Base-by-base conservation (phyloP, 2,888 invertebrate species). In the Buathra laborator region DNA sequence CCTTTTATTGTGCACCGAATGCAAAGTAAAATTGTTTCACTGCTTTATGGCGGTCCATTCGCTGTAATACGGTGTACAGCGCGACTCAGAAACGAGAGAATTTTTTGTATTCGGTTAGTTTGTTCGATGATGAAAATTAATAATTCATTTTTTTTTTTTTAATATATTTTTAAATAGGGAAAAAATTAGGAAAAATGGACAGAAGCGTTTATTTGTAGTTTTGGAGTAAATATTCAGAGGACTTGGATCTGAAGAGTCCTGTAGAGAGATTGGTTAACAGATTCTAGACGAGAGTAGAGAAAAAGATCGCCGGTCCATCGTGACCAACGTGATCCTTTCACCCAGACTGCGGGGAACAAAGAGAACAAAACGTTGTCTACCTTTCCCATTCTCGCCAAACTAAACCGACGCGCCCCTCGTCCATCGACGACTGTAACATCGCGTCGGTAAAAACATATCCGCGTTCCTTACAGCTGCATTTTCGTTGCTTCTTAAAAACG, bases 1-100 rank as follows among this genome's bases (percentile, higher is more conserved):
- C 83, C 85, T 83, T 87, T 88, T 88, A 86, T 87, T 85, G 85
- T 87, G 71, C 86, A 84, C 83, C 78, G 82, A 86, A 82, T 85
- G 81, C 81, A 72, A 68, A 68, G 81, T 75, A 77, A 82, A 83
- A 84, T 87, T 78, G 82, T 85, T 88, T 86, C 78, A 78, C 79
- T 78, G 72, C 74, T 37, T 37, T 67, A 75, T 64, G 24, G 74
- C 43, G 56, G 59, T 51, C 16, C 59, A 53, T 46, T 44, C 51
- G 4, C 32, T 66, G 43, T 53, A 66, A 51, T 62, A 29, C 14
- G n/a, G 44, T 56, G 24, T 74, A 81, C 72, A 67, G 67, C 44
- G 4, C 53, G 56, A n/a, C 51, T 62, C 72, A 82, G 16, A 72
- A 43, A 9, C 44, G 5, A 46, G 14, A 46, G 9, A 6, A 29